Percentiles rank a stretch among this genome's conserved stretches.
Evolutionary conservation across 2,888 invertebrate genomes (phyloP).

Genomic region (Carterocephalus palaemon): DNA sequence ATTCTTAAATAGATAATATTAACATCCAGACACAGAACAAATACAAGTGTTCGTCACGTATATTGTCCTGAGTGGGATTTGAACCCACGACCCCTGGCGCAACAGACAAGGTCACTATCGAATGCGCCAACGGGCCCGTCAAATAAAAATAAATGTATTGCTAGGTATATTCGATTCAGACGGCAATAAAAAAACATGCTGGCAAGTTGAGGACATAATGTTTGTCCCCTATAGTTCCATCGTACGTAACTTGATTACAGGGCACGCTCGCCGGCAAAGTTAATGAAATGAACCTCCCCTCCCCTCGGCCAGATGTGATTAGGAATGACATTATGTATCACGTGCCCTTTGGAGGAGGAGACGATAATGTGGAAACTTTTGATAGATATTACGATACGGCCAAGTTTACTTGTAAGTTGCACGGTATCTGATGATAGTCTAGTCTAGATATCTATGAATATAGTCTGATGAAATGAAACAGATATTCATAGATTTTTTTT

Average conservation of each 20-base stretch:
- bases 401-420: neutral
- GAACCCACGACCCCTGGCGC: no score
- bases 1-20: no score
- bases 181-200: neutral
- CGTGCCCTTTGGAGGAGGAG: constrained; percentile 4
- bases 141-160: neutral
- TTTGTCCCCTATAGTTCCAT: constrained; percentile 31
- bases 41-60: no score
- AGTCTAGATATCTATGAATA: no score
- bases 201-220: constrained; percentile 15
- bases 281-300: constrained; percentile 30
- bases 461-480: no score
- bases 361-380: constrained; percentile 1
- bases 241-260: constrained; percentile 36
- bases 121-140: no score
- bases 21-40: no score
- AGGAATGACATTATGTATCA: constrained; percentile 21
- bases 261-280: constrained; percentile 27
- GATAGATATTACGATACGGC: constrained; percentile 4
- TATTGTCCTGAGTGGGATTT: no score
- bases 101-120: no score
- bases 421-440: no score
- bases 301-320: constrained; percentile 20
- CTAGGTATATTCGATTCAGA: neutral
- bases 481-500: no score